Evolutionary conservation across 2,797 vertebrate genomes (phyloP).

Genomic region (Cossypha niveicapilla): DNA sequence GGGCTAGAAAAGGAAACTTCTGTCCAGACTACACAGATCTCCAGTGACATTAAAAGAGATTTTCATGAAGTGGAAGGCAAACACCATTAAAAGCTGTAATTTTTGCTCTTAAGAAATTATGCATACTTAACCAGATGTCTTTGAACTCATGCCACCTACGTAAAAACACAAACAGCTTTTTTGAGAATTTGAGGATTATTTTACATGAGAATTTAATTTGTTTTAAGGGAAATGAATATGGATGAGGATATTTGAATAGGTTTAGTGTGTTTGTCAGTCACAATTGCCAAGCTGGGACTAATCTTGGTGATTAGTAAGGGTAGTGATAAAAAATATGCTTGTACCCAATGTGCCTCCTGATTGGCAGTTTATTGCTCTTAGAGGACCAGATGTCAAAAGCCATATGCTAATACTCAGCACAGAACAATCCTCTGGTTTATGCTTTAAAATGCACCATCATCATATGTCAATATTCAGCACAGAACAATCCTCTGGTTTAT

Average conservation of each 20-base stretch:
- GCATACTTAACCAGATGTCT: conserved; percentile 60
- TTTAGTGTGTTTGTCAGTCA: conserved; percentile 47
- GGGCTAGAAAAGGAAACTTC: conserved; percentile 16
- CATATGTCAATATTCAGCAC: conserved; percentile 9
- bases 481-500: neutral
- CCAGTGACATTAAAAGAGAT: conserved; percentile 33
- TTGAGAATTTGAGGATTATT: conserved; percentile 62
- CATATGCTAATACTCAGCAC: conserved; percentile 48
- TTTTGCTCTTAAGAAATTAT: conserved; percentile 56
- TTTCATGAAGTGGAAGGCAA: conserved; percentile 56
- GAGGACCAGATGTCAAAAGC: conserved; percentile 48
- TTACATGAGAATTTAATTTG: conserved; percentile 64
- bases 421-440: neutral
- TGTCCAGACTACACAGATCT: conserved; percentile 5
- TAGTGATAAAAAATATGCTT: conserved; percentile 49
- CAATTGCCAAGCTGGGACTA: conserved; percentile 61
- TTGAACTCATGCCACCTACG: conserved; percentile 39
- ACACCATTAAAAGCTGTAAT: conserved; percentile 50
- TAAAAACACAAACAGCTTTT: conserved; percentile 61
- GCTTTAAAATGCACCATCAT: neutral
- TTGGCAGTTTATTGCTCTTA: conserved; percentile 28
- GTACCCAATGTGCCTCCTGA: conserved; percentile 11
- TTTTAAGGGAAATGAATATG: conserved; percentile 68
- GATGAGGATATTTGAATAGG: conserved; percentile 54
- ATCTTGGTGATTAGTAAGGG: conserved; percentile 62